Conservation (phyloP, 2,888 invertebrate species). For the Spatulosminthurus flaviceps region DNA sequence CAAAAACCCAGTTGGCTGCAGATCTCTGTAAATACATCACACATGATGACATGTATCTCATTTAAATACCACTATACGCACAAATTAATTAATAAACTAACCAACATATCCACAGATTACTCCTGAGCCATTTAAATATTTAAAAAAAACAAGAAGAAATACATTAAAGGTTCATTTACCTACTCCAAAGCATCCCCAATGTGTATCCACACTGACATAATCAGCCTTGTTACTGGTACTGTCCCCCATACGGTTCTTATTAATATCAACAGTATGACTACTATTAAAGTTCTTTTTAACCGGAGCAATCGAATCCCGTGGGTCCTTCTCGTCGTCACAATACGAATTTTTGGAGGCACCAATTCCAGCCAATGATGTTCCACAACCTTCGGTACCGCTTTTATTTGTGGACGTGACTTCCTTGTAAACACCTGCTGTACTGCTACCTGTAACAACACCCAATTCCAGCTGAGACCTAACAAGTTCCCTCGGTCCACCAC, state of each 20-base stretch:
- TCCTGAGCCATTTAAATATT: neutral
- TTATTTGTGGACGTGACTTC: neutral
- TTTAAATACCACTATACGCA: too few relatives aligned
- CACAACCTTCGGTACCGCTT: neutral
- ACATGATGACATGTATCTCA: too few relatives aligned
- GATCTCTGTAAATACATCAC: too few relatives aligned
- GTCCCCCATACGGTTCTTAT: constrained; percentile 22
- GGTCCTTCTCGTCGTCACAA: neutral
- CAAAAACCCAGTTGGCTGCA: too few relatives aligned
- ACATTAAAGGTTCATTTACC: constrained; percentile 12
- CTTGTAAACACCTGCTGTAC: too few relatives aligned
- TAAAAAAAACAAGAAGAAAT: neutral
- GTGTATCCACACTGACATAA: constrained; percentile 31
- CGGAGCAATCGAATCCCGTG: neutral
- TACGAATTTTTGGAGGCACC: neutral
- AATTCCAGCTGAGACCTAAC: too few relatives aligned
- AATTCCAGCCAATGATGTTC: constrained; percentile 8
- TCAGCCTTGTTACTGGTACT: neutral
- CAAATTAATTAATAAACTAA: too few relatives aligned
- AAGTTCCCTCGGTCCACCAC: too few relatives aligned
- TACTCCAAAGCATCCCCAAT: constrained; percentile 44
- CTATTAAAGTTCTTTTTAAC: neutral
- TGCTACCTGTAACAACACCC: too few relatives aligned
- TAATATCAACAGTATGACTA: neutral
- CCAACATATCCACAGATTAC: neutral